These are phyloP conservation scores for Grantiella picta DNA, from an alignment of 2,113 vertebrate species.

Conservation along the genomic window DNA sequence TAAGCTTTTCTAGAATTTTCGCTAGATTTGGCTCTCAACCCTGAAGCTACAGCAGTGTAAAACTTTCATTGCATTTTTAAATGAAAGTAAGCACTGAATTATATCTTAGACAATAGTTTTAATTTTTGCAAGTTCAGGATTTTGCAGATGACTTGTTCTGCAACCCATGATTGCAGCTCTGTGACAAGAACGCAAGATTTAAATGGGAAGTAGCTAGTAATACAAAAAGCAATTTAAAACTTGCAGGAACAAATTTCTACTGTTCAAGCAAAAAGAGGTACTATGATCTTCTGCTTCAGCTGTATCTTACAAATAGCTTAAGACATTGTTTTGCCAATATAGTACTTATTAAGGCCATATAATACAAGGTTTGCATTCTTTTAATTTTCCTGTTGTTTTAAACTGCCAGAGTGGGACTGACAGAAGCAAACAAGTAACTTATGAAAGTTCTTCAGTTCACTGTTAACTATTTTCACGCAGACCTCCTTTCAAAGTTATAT, in stretches of 20 bases:
- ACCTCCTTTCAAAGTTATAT: background rate
- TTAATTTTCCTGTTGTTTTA: background rate
- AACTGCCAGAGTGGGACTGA: background rate
- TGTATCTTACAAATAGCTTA: background rate
- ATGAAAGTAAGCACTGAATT: background rate
- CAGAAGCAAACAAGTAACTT: background rate
- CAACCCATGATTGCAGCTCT: background rate
- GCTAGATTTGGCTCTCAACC: background rate
- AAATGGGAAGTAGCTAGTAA: background rate
- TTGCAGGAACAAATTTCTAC: background rate
- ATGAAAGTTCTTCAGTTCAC: background rate
- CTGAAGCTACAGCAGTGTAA: background rate
- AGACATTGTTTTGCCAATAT: background rate
- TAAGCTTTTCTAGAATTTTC: background rate
- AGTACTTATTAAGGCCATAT: background rate
- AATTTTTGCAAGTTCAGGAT: constrained; percentile 32
- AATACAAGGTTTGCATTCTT: background rate
- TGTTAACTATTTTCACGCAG: background rate
- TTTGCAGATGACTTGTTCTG: constrained; percentile 33
- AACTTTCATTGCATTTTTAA: background rate
- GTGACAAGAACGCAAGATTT: background rate
- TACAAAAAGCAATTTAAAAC: background rate
- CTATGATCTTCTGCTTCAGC: background rate
- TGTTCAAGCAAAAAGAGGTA: background rate
- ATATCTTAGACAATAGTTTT: background rate